These are phyloP conservation scores for Lepisosteus oculatus DNA, from an alignment of 2,113 vertebrate genomes.

Conservation along the genomic window DNA sequence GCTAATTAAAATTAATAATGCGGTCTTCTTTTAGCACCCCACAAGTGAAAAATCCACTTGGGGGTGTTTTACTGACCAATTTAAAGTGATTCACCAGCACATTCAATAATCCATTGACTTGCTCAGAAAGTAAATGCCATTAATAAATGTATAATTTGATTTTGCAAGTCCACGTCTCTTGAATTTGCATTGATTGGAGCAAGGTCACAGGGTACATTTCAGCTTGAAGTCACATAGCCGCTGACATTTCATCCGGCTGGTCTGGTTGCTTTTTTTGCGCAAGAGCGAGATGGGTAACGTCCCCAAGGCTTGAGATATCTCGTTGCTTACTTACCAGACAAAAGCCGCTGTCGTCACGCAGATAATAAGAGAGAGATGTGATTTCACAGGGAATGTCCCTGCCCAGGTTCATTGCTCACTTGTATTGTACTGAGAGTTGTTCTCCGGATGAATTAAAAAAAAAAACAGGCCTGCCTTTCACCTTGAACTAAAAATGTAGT, in stretches of 20 bases:
- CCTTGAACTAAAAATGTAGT: constrained; percentile 8
- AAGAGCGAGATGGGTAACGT: neutral
- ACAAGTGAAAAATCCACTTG: too few species aligned
- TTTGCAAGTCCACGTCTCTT: too few species aligned
- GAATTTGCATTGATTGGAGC: too few species aligned
- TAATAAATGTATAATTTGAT: too few species aligned
- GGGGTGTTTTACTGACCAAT: too few species aligned
- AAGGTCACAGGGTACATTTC: constrained; percentile 3
- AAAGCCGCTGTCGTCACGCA: constrained; percentile 4
- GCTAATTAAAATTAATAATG: too few species aligned
- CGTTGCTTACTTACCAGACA: constrained; percentile 13
- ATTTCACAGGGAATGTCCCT: constrained; percentile 19
- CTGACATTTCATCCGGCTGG: constrained; percentile 27
- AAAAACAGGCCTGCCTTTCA: constrained; percentile 4
- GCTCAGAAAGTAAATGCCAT: too few species aligned
- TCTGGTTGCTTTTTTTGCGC: constrained; percentile 17
- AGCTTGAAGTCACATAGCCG: constrained; percentile 15
- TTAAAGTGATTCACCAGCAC: too few species aligned
- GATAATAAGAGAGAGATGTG: constrained; percentile 11
- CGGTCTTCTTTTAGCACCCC: too few species aligned
- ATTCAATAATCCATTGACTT: too few species aligned
- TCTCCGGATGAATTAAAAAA: constrained; percentile 13
- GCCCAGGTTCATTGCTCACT: constrained; percentile 4
- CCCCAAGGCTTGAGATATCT: constrained; percentile 8
- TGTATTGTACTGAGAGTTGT: neutral